Base-by-base conservation (phyloP, 1,140 invertebrate species). In the Berghia stephanieae region DNA sequence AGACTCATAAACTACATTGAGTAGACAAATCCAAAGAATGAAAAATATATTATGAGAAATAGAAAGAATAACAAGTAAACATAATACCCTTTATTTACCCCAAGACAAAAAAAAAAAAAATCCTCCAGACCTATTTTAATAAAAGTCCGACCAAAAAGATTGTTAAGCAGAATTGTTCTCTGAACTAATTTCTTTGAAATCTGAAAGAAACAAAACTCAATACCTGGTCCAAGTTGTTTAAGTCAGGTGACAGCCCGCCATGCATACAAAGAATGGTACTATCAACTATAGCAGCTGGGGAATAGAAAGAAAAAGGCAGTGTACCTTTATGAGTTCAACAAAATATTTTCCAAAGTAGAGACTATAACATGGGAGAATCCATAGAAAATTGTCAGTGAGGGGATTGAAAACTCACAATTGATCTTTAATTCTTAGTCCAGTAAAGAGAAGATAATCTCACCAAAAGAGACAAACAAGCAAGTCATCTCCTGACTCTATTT, bases 251-350 rank as follows among this genome's bases (percentile, higher is more conserved):
- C 38, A 89, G 71, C 40, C 88, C 88, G 52, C 88, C 88, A 83
- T 89, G 88, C 83, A 88, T 88, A 78, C 87, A 87, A 70, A 89
- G 83, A 78, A 89, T 88, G 31, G 86, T 86, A 31, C 83, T 82
- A 76, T 88, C 88, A 36, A 89, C 83, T 60, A 88, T 36, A 66
- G 86, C 86, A 81, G 85, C 86, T 87, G 80, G 46, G 46, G 46
- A 77, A 84, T 80, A 24, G 1, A 60, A 66, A 57, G 10, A 69
- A 18, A 31, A 49, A 43, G 31, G 36, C 38, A 73, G 10, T 63
- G n/a, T n/a, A n/a, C n/a, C n/a, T n/a, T n/a, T n/a, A n/a, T n/a
- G n/a, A n/a, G n/a, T n/a, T n/a, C n/a, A n/a, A n/a, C n/a, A n/a
- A n/a, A n/a, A n/a, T n/a, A n/a, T n/a, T n/a, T n/a, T n/a, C n/a